Conservation (phyloP, 2,113 vertebrate species). For the Ptilonorhynchus violaceus region DNA sequence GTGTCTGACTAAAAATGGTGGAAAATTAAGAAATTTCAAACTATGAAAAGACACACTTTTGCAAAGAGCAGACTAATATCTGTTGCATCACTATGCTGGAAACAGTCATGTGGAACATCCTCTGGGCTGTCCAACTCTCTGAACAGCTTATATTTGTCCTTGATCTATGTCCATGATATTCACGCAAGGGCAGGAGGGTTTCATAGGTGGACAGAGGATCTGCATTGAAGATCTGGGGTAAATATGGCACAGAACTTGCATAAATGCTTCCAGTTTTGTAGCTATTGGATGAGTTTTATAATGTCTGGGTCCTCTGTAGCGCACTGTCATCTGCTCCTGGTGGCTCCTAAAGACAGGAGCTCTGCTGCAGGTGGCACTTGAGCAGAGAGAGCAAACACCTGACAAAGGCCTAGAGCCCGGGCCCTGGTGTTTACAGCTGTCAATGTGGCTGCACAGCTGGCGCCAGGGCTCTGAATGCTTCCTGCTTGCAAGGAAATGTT, state of each 20-base stretch:
- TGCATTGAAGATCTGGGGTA: not conserved
- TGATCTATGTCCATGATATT: not conserved
- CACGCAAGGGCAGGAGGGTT: not conserved
- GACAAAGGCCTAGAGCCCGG: rapidly evolving
- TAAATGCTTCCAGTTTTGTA: not conserved
- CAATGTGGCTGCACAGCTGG: not conserved
- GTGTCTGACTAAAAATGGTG: not conserved
- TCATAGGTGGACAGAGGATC: not conserved
- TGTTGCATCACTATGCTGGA: not conserved
- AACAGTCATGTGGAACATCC: not conserved
- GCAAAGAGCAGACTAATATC: not conserved
- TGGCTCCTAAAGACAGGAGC: not conserved
- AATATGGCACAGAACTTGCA: not conserved
- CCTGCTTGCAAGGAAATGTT: not conserved
- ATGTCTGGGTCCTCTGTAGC: not conserved
- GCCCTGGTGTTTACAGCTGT: not conserved
- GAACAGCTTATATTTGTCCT: not conserved
- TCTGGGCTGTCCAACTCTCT: not conserved
- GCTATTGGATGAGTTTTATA: not conserved
- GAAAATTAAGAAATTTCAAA: not conserved
- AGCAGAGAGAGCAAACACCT: not conserved
- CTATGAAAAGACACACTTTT: not conserved
- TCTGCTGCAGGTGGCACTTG: not conserved
- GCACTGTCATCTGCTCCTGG: not conserved
- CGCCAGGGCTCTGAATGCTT: not conserved